A percentile compares a stretch with the other conserved stretches of the same genome.
phyloP scores from a whole-genome alignment of 2,888 invertebrate species.

The Pedicia rivosa region DNA sequence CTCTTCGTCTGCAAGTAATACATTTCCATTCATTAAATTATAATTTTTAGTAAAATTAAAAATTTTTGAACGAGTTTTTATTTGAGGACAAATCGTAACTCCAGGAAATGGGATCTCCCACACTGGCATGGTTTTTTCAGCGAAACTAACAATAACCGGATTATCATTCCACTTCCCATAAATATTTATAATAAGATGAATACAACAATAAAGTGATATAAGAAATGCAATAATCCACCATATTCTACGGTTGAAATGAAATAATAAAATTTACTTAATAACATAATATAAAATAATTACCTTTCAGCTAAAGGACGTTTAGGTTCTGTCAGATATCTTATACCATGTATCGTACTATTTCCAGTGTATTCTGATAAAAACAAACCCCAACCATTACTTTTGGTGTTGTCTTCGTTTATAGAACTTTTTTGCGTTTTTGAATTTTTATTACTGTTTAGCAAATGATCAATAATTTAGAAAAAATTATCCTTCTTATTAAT shows the following conservation, averaged over 20 bases:
- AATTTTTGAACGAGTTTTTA: constrained; percentile 32
- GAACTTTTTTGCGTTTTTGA: too few relatives aligned
- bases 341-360: constrained; percentile 45
- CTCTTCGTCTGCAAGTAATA: too few relatives aligned
- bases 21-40: too few relatives aligned
- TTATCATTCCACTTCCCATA: constrained; percentile 55
- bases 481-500: too few relatives aligned
- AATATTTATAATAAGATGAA: constrained; percentile 41
- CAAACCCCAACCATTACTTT: too few relatives aligned
- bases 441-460: too few relatives aligned
- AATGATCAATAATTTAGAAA: too few relatives aligned
- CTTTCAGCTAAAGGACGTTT: constrained; percentile 39
- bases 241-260: too few relatives aligned
- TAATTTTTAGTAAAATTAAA: constrained; percentile 32
- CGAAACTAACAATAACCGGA: constrained; percentile 60
- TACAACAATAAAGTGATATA: constrained; percentile 43
- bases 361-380: constrained; percentile 42
- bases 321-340: constrained; percentile 43
- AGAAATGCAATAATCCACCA: constrained; percentile 46
- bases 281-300: too few relatives aligned
- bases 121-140: constrained; percentile 48
- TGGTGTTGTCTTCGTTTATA: too few relatives aligned
- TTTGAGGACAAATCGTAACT: constrained; percentile 46
- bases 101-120: constrained; percentile 47
- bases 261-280: too few relatives aligned